These are phyloP conservation scores for Mycetomoellerius zeteki DNA, from an alignment of 1,140 invertebrate genomes.

Conservation along the genomic window DNA sequence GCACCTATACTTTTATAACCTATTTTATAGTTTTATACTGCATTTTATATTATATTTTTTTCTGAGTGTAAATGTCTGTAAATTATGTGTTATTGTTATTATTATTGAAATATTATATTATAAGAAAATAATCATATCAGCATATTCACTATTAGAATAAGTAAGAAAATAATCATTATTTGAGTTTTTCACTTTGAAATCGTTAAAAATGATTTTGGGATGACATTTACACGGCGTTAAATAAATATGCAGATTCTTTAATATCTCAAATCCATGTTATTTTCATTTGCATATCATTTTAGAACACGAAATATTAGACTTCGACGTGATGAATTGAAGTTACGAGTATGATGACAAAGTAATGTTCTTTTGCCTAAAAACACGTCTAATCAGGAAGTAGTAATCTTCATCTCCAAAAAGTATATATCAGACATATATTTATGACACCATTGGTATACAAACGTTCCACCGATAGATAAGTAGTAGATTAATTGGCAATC, in stretches of 20 bases:
- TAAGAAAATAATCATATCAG: too few relatives aligned
- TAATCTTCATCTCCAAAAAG: background rate
- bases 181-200: background rate
- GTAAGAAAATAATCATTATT: background rate
- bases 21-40: too few relatives aligned
- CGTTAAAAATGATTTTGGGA: background rate
- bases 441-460: background rate
- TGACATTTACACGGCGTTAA: background rate
- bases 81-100: too few relatives aligned
- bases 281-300: background rate
- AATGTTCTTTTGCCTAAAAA: background rate
- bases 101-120: too few relatives aligned
- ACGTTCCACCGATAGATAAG: background rate
- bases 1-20: too few relatives aligned
- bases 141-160: too few relatives aligned
- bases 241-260: background rate
- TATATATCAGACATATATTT: background rate
- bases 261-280: background rate
- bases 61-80: too few relatives aligned
- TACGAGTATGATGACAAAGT: background rate
- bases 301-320: background rate
- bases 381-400: background rate
- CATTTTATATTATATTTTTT: too few relatives aligned
- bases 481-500: constrained; percentile 24
- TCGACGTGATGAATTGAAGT: background rate